Percentiles rank a stretch among this genome's conserved stretches.
phyloP scores from a whole-genome alignment of 2,888 invertebrate species.

The Folsomia manolachei region DNA sequence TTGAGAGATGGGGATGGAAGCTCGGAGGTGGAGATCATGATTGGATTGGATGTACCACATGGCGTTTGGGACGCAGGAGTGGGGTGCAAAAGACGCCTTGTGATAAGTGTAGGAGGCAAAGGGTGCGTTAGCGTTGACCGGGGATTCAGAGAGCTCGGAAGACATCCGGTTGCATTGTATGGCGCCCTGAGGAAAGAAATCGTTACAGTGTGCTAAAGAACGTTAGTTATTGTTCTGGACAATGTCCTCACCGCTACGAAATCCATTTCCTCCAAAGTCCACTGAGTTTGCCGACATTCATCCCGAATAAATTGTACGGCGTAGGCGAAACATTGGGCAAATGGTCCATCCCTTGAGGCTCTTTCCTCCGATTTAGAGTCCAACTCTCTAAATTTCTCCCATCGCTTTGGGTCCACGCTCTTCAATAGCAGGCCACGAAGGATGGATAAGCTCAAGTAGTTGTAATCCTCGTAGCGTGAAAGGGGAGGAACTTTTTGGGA shows the following conservation, averaged over 20 bases:
- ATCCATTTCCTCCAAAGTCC: slow-evolving; percentile 40
- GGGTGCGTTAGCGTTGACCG: no score
- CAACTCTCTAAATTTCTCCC: slow-evolving; percentile 59
- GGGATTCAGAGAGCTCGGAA: no score
- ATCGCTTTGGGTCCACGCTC: slow-evolving; percentile 54
- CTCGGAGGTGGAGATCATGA: slow-evolving; percentile 58
- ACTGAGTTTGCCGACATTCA: slow-evolving; percentile 36
- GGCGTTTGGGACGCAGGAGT: slow-evolving; percentile 62
- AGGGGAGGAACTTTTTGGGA: slow-evolving; percentile 30
- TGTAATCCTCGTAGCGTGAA: slow-evolving; percentile 33
- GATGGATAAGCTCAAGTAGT: slow-evolving; percentile 65
- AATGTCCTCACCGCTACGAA: slow-evolving; percentile 48
- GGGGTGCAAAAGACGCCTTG: slow-evolving; percentile 68
- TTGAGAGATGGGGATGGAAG: slow-evolving; percentile 63
- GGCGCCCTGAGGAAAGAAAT: no score
- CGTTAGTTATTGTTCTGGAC: no score
- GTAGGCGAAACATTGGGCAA: slow-evolving; percentile 27
- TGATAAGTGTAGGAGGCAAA: slow-evolving; percentile 61
- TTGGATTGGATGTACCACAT: slow-evolving; percentile 36
- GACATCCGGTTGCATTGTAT: no score
- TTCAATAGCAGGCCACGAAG: slow-evolving; percentile 56
- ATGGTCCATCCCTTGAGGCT: slow-evolving; percentile 54
- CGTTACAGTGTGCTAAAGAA: no score
- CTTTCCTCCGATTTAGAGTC: slow-evolving; percentile 66
- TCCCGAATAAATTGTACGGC: slow-evolving; percentile 38